Evolutionary conservation across 2,797 vertebrate species (phyloP).

Genomic region (Chromis chromis): DNA sequence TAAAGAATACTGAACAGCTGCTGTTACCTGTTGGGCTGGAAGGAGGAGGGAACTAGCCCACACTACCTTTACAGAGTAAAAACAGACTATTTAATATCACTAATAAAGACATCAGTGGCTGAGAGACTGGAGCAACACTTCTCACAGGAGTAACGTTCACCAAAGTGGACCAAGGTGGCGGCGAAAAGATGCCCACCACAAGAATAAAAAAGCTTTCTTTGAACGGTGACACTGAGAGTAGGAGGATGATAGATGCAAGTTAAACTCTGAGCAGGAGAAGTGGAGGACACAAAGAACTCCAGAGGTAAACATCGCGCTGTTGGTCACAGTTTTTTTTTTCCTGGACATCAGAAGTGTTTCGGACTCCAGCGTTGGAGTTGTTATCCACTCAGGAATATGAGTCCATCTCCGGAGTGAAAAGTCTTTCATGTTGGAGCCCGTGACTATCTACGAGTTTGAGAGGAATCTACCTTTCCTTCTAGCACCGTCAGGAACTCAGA

Average conservation of each 20-base stretch:
- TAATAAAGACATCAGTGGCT: conserved; percentile 22
- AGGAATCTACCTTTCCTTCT: conserved; percentile 47
- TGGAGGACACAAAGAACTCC: conserved; percentile 24
- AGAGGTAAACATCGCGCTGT: conserved; percentile 29
- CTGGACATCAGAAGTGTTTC: conserved; percentile 57
- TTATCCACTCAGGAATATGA: conserved; percentile 59
- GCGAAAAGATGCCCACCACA: conserved; percentile 70
- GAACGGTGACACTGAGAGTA: conserved; percentile 45
- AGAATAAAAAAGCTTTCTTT: conserved; percentile 67
- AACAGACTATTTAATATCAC: conserved; percentile 34
- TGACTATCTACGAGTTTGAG: conserved; percentile 48
- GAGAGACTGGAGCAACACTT: conserved; percentile 26
- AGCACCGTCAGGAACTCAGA: conserved; percentile 36
- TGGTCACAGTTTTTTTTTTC: conserved; percentile 28
- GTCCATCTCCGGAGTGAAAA: conserved; percentile 47
- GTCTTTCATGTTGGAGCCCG: conserved; percentile 46
- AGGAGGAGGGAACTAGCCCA: conserved; percentile 25
- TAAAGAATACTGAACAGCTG: conserved; percentile 52
- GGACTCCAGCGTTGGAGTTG: conserved; percentile 36
- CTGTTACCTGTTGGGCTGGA: conserved; percentile 62
- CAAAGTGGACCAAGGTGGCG: conserved; percentile 50
- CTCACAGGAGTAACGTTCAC: conserved; percentile 32
- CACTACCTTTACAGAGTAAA: conserved; percentile 32
- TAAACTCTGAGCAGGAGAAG: conserved; percentile 54
- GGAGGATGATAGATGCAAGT: conserved; percentile 68